These are phyloP conservation scores for Crematogaster levior DNA, from an alignment of 2,888 invertebrate species.

Conservation along the genomic window DNA sequence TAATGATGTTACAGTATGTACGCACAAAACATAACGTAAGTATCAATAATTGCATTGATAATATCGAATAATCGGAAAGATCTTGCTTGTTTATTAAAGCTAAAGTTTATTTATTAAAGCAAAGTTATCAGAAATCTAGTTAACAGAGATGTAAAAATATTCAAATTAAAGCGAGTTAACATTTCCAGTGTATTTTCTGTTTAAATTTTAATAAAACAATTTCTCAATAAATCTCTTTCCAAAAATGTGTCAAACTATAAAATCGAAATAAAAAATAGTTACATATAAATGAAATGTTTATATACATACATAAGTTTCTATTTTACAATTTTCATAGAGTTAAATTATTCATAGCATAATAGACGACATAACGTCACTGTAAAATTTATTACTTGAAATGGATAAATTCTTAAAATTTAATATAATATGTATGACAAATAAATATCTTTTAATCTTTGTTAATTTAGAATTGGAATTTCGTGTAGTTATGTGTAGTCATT, in stretches of 20 bases:
- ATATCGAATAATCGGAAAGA: background rate
- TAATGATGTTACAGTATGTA: constrained; percentile 22
- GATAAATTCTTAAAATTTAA: no score
- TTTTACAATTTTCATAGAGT: background rate
- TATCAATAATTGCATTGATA: background rate
- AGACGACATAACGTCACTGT: background rate
- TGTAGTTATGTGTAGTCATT: background rate
- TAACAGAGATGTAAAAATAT: background rate
- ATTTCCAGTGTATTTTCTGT: background rate
- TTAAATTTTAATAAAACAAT: background rate
- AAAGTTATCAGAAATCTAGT: no score
- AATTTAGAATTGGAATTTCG: background rate
- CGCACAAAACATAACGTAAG: background rate
- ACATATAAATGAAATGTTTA: background rate
- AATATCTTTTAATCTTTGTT: background rate
- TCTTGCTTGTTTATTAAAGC: background rate
- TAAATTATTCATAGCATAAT: background rate
- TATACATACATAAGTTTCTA: background rate
- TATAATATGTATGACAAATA: background rate
- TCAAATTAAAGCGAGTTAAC: background rate
- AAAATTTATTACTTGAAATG: background rate
- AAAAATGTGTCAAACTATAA: background rate
- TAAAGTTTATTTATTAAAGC: background rate
- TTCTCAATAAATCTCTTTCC: background rate
- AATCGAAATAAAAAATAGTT: background rate